Percentiles rank a stretch among this genome's conserved stretches.
Evolutionary conservation across 2,797 vertebrate genomes (phyloP).

Genomic region (Semotilus atromaculatus): DNA sequence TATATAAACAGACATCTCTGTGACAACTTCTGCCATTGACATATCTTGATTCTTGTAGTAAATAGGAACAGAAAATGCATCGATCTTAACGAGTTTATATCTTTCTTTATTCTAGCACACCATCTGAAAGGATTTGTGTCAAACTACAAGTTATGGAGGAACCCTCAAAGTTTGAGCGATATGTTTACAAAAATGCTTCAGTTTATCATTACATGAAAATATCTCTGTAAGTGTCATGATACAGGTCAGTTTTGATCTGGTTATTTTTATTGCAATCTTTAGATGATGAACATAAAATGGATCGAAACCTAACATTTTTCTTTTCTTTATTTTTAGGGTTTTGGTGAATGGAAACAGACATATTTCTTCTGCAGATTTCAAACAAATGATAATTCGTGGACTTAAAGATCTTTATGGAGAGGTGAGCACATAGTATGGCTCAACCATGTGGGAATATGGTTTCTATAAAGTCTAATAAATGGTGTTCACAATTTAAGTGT

Average conservation of each 20-base stretch:
- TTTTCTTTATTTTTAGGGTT: conserved; percentile 67
- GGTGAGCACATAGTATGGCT: conserved; percentile 70
- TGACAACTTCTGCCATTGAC: background rate
- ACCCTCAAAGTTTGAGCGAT: conserved; percentile 72
- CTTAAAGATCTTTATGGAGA: conserved; percentile 88
- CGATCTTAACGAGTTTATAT: background rate
- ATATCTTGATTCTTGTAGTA: background rate
- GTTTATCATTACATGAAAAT: conserved; percentile 87
- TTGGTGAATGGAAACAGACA: conserved; percentile 76
- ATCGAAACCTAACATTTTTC: background rate
- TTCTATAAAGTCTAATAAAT: background rate
- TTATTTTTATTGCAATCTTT: background rate
- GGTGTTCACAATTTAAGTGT: background rate
- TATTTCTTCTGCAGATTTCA: conserved; percentile 82
- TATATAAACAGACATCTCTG: background rate
- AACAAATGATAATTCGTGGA: conserved; percentile 86
- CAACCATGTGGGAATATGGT: background rate
- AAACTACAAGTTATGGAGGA: conserved; percentile 57
- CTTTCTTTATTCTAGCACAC: background rate
- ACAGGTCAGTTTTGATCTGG: conserved; percentile 33
- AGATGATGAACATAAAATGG: background rate
- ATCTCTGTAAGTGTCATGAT: conserved; percentile 79
- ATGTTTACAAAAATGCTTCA: conserved; percentile 80
- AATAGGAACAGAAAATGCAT: background rate
- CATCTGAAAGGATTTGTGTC: background rate